A percentile compares a stretch with the other conserved stretches of the same genome.
These are phyloP conservation scores for Acipenser ruthenus DNA, from an alignment of 2,797 vertebrate species.

Conservation along the genomic window DNA sequence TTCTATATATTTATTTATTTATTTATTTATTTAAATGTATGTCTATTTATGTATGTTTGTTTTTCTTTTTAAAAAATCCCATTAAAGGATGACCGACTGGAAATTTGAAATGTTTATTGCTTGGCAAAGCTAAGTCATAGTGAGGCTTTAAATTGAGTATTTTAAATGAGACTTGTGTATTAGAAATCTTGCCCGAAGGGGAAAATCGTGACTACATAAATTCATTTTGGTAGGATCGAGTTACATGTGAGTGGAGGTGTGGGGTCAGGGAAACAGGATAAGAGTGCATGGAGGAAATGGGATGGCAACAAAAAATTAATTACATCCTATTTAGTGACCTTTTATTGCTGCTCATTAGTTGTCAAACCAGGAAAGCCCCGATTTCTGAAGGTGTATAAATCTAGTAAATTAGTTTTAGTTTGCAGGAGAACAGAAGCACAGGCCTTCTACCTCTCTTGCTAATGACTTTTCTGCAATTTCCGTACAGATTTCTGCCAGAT, in stretches of 20 bases:
- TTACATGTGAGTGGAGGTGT: not conserved
- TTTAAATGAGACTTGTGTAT: conserved; percentile 17
- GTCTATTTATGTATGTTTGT: too few relatives aligned
- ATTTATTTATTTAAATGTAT: too few relatives aligned
- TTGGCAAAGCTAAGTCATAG: too few relatives aligned
- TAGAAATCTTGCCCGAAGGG: conserved; percentile 21
- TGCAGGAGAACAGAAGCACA: not conserved
- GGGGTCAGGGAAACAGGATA: not conserved
- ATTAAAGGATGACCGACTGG: too few relatives aligned
- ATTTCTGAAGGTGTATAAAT: conserved; percentile 29
- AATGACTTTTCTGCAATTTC: conserved; percentile 8
- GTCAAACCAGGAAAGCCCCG: conserved; percentile 10
- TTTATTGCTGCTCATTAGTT: conserved; percentile 34
- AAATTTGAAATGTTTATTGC: too few relatives aligned
- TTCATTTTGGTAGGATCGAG: conserved; percentile 9
- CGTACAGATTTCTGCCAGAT: conserved; percentile 88
- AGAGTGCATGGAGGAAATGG: conserved; percentile 30
- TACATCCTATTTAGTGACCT: conserved; percentile 22
- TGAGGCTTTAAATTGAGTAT: not conserved
- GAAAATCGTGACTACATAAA: conserved; percentile 31
- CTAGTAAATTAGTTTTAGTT: conserved; percentile 27
- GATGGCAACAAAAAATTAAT: conserved; percentile 25
- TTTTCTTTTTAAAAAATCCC: too few relatives aligned
- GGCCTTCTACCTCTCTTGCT: conserved; percentile 8
- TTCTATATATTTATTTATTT: too few relatives aligned